phyloP scores from a whole-genome alignment of 2,888 invertebrate species.

The Leptinotarsa peninsularis region DNA sequence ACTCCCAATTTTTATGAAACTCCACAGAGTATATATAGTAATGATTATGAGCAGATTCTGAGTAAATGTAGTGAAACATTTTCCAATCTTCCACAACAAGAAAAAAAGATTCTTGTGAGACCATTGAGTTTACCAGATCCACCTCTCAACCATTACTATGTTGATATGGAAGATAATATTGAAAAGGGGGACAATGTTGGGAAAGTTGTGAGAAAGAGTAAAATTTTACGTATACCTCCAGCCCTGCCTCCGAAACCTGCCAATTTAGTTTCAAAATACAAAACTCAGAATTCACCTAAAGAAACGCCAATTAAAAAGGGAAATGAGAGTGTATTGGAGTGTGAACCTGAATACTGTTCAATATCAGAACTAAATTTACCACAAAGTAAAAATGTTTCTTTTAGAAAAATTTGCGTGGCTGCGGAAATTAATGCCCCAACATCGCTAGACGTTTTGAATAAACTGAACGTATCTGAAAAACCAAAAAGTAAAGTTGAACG shows the following conservation, averaged over 20 bases:
- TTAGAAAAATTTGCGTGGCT: slow-evolving; percentile 60
- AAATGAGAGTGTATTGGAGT: slow-evolving; percentile 58
- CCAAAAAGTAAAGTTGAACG: slow-evolving; percentile 20
- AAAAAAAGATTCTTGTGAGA: slow-evolving; percentile 58
- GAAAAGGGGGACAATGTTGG: slow-evolving; percentile 51
- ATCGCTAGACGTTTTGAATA: slow-evolving; percentile 54
- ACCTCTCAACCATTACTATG: slow-evolving; percentile 71
- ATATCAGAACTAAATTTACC: slow-evolving; percentile 78
- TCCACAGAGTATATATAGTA: slow-evolving; percentile 79
- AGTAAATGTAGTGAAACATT: slow-evolving; percentile 66
- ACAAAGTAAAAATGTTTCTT: slow-evolving; percentile 51
- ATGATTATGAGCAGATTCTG: slow-evolving; percentile 79
- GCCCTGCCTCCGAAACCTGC: slow-evolving; percentile 85
- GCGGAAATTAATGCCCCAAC: slow-evolving; percentile 61
- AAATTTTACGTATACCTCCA: slow-evolving; percentile 77
- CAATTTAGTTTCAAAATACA: slow-evolving; percentile 77
- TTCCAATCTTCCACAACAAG: slow-evolving; percentile 35
- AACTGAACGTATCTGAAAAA: slow-evolving; percentile 46
- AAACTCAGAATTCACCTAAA: slow-evolving; percentile 63
- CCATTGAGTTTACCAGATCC: slow-evolving; percentile 67
- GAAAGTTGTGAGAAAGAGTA: slow-evolving; percentile 62
- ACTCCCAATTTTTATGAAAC: slow-evolving; percentile 72
- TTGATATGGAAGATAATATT: slow-evolving; percentile 72
- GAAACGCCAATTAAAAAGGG: slow-evolving; percentile 51
- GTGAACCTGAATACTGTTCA: slow-evolving; percentile 81